Evolutionary conservation across 2,113 vertebrate species (phyloP).

Genomic region (Misgurnus mizolepis): DNA sequence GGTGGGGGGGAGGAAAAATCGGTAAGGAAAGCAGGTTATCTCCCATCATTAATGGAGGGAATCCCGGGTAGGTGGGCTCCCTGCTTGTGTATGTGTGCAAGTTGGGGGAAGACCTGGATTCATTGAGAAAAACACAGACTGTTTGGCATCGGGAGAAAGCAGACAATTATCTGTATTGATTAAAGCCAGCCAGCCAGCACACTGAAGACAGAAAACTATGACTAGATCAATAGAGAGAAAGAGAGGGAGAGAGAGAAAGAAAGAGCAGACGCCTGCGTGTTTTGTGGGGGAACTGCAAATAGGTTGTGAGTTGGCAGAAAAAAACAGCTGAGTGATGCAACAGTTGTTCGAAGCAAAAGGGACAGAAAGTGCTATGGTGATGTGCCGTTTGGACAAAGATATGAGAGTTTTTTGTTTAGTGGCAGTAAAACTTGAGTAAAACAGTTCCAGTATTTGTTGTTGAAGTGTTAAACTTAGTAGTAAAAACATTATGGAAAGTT

Average conservation of each 20-base stretch:
- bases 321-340: constrained; percentile 39
- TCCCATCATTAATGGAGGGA: constrained; percentile 79
- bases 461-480: background rate
- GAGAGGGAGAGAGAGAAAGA: constrained; percentile 56
- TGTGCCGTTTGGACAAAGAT: background rate
- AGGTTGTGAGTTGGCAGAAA: constrained; percentile 46
- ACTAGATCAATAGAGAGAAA: constrained; percentile 78
- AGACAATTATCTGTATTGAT: constrained; percentile 87
- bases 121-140: constrained; percentile 79
- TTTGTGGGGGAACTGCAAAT: constrained; percentile 41
- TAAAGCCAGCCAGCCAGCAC: constrained; percentile 80
- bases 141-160: constrained; percentile 82
- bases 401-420: constrained; percentile 29
- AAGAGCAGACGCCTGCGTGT: constrained; percentile 41
- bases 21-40: constrained; percentile 82
- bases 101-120: constrained; percentile 75
- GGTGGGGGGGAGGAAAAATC: constrained; percentile 63
- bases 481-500: background rate
- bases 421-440: constrained; percentile 27
- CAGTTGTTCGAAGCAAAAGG: constrained; percentile 26
- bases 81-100: constrained; percentile 39
- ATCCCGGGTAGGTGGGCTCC: constrained; percentile 61
- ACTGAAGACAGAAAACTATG: constrained; percentile 80
- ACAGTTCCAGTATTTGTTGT: background rate
- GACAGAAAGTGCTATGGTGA: background rate